Conservation (phyloP, 2,113 vertebrate species). For the Campylorhamphus procurvoides region DNA sequence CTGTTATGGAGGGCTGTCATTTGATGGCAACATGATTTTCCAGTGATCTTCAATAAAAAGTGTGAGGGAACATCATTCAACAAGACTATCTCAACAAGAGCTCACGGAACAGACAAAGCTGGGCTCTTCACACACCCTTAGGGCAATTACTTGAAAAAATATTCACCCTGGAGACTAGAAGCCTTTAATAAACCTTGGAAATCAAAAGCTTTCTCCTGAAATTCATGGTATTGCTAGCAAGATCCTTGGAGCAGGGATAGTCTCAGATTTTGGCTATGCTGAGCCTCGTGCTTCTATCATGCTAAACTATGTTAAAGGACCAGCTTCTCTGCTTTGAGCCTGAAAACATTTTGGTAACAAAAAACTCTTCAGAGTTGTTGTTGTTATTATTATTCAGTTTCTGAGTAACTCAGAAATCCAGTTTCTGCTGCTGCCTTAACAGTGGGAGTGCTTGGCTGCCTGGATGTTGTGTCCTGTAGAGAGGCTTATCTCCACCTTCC, state of each 20-base stretch:
- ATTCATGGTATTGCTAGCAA: not conserved
- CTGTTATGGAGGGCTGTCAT: not conserved
- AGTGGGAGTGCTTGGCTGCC: rapidly evolving
- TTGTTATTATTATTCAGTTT: too few relatives aligned
- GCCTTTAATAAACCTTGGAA: not conserved
- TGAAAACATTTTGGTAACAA: not conserved
- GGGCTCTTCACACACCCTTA: not conserved
- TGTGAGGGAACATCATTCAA: not conserved
- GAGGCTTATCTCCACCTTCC: not conserved
- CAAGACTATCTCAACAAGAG: not conserved
- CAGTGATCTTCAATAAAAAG: not conserved
- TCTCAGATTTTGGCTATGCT: not conserved
- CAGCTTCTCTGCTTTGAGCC: not conserved
- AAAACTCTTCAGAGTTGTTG: not conserved
- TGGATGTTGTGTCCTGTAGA: not conserved
- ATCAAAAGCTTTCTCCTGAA: not conserved
- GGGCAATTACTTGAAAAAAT: not conserved
- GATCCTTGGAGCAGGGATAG: not conserved
- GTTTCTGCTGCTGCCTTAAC: not conserved
- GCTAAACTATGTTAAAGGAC: not conserved
- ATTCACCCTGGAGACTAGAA: not conserved
- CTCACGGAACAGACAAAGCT: not conserved
- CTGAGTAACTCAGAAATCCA: not conserved
- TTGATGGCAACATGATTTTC: not conserved
- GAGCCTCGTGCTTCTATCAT: not conserved